Evolutionary conservation across 2,888 invertebrate genomes (phyloP).

Genomic region (Plemyria rubiginata): DNA sequence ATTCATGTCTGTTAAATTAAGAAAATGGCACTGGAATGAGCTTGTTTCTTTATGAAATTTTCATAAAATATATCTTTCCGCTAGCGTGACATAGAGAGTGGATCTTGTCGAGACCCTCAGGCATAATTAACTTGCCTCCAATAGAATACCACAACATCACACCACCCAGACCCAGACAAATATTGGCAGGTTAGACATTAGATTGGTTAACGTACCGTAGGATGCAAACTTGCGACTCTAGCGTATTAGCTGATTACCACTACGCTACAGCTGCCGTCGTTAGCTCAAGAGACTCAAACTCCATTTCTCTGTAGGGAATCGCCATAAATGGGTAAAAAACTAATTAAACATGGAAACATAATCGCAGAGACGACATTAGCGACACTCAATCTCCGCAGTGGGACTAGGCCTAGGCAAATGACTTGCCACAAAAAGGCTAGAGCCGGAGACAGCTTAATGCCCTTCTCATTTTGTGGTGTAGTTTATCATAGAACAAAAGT

Average conservation of each 20-base stretch:
- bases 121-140: too few relatives aligned
- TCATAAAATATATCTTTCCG: too few relatives aligned
- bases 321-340: slow-evolving; percentile 8
- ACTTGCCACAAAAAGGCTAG: slow-evolving; percentile 37
- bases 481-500: slow-evolving; percentile 6
- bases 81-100: too few relatives aligned
- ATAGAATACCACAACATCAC: too few relatives aligned
- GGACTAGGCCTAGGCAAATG: slow-evolving; percentile 39
- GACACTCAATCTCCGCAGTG: slow-evolving; percentile 28
- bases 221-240: neutral
- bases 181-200: neutral
- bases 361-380: slow-evolving; percentile 31
- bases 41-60: too few relatives aligned
- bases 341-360: slow-evolving; percentile 18
- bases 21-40: too few relatives aligned
- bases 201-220: neutral
- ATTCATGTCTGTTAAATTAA: too few relatives aligned
- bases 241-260: neutral
- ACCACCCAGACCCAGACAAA: too few relatives aligned
- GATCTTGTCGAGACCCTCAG: too few relatives aligned
- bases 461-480: slow-evolving; percentile 20
- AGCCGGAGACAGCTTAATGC: slow-evolving; percentile 18
- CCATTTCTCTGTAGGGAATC: slow-evolving; percentile 7
- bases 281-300: neutral
- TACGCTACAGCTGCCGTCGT: neutral